Evolutionary conservation across 2,113 vertebrate species (phyloP), one percentile per base, ranked within the genome.

Genomic region (Prunella fulvescens): DNA sequence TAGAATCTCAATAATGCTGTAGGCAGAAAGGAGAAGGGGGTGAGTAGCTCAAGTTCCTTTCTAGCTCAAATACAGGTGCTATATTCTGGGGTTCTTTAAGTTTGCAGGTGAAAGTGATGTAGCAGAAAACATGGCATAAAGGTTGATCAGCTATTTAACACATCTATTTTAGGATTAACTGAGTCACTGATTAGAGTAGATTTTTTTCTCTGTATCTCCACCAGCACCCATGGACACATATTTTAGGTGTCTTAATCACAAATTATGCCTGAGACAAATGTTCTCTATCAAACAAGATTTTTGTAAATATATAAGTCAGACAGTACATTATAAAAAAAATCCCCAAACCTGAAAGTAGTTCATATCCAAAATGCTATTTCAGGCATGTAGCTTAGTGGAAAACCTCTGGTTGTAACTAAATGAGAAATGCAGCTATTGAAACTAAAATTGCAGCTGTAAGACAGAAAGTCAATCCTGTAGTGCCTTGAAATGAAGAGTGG

Each of bases 271-370:
- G 50, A 39, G 45, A 12, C 1, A 1, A 74, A 35, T 53, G 23
- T 69, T 91, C 19, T 31, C 3, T 18, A 48, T 56, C 31, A 72
- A 40, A 48, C 18, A 81, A 54, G n/a, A 71, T 67, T 81, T 86
- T 44, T 66, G 3, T 81, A 53, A 67, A 81, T 51, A n/a, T 2
- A 3, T 47, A 29, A 11, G 9, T 60, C 53, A 58, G 79, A 51
- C 22, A 24, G 14, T 60, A 42, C 10, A 5, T 35, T 78, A 10
- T 54, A 35, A 71, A 40, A 47, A 33, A 61, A 35, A 51, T 14
- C 2, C 5, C 28, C 7, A 10, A 10, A 26, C 45, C 6, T 0
- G 0, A 37, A 76, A 70, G 45, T 23, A 45, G 25, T 50, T 44
- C 10, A 11, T 66, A 48, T 69, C 28, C 31, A 65, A 76, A 90